Evolutionary conservation across 1,140 invertebrate species (phyloP).

Genomic region (Dolichoris vasculosae): DNA sequence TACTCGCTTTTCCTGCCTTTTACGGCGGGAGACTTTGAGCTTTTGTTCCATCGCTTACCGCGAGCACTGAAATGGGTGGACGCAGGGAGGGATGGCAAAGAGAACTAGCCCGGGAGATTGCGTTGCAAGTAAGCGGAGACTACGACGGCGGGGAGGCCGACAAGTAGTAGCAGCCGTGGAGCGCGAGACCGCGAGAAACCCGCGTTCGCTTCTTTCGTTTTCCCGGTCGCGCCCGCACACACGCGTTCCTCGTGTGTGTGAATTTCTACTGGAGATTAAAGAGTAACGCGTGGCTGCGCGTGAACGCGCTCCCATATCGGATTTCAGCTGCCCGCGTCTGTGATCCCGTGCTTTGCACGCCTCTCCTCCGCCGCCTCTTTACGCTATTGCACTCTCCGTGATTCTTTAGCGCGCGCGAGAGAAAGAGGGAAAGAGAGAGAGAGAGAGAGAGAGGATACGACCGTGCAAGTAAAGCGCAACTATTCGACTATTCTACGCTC

Average conservation of each 20-base stretch:
- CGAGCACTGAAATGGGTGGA: background rate
- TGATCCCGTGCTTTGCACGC: background rate
- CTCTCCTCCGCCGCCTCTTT: background rate
- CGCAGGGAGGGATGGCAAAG: background rate
- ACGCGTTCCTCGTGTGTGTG: background rate
- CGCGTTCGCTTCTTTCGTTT: slow-evolving; percentile 5
- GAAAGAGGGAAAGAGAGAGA: background rate
- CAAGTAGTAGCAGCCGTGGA: background rate
- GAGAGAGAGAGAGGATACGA: background rate
- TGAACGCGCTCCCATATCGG: slow-evolving; percentile 37
- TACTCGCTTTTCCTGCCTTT: background rate
- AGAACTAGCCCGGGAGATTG: slow-evolving; percentile 21
- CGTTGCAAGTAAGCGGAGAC: slow-evolving; percentile 34
- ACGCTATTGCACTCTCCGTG: background rate
- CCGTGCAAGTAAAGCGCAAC: background rate
- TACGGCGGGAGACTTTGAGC: background rate
- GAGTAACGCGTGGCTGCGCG: slow-evolving; percentile 48
- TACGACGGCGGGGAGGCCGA: background rate
- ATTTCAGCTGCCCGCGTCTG: slow-evolving; percentile 35
- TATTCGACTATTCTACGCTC: background rate
- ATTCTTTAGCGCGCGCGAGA: background rate
- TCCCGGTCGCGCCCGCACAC: background rate
- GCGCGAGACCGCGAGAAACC: background rate
- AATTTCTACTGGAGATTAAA: slow-evolving; percentile 36
- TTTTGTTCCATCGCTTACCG: slow-evolving; percentile 1